Conservation (phyloP, 2,888 invertebrate genomes). For the Macrophya annulata region DNA sequence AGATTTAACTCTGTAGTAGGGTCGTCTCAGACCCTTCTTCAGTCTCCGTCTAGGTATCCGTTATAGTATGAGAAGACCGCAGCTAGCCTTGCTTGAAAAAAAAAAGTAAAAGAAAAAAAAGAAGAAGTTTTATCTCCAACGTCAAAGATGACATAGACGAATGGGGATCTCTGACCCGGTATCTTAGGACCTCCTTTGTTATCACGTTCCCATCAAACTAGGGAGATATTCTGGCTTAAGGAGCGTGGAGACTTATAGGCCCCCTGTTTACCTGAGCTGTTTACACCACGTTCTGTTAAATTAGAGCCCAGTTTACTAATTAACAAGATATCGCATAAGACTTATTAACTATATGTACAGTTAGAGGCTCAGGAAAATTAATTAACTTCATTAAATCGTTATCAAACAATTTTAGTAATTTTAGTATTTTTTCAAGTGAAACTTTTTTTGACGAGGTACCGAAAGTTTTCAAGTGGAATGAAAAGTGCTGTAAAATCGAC, state of each 20-base stretch:
- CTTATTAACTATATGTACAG: constrained; percentile 16
- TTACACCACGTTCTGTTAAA: constrained; percentile 35
- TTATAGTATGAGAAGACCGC: too few relatives aligned
- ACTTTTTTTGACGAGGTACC: too few relatives aligned
- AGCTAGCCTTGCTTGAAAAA: too few relatives aligned
- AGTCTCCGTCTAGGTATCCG: background rate
- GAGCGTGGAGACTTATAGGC: background rate
- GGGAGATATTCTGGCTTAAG: constrained; percentile 8
- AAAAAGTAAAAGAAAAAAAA: background rate
- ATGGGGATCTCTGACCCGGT: constrained; percentile 42
- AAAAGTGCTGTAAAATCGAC: too few relatives aligned
- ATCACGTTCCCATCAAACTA: constrained; percentile 46
- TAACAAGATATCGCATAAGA: constrained; percentile 15
- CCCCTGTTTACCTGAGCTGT: constrained; percentile 29
- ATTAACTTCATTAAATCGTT: background rate
- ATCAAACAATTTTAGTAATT: background rate
- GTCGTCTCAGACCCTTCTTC: background rate
- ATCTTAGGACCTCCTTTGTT: constrained; percentile 46
- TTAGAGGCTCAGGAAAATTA: background rate
- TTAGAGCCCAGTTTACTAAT: constrained; percentile 26
- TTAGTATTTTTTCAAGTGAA: too few relatives aligned
- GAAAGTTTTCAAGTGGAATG: too few relatives aligned
- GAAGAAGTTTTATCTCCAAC: constrained; percentile 47
- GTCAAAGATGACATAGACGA: constrained; percentile 54
- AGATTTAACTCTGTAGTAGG: background rate